Conservation (phyloP, 2,797 vertebrate genomes). For the Harpagifer antarcticus region DNA sequence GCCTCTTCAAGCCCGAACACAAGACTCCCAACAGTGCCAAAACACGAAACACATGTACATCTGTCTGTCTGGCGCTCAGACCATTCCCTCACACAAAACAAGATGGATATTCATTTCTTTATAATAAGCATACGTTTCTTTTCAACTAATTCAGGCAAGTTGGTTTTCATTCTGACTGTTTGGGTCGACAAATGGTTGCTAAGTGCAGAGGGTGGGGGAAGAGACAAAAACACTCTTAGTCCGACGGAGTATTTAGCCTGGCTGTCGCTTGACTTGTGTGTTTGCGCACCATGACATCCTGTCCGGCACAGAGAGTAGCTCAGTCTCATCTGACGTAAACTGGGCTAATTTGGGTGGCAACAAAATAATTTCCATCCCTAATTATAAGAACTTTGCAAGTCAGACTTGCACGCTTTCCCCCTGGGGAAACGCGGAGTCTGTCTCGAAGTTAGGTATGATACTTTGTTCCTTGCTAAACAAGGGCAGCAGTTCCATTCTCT, state of each 20-base stretch:
- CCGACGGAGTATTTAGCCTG: conserved; percentile 67
- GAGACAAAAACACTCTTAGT: conserved; percentile 58
- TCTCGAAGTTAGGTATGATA: conserved; percentile 18
- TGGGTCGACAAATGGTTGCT: conserved; percentile 68
- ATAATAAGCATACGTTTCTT: conserved; percentile 14
- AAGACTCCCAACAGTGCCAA: conserved; percentile 27
- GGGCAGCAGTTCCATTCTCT: conserved; percentile 31
- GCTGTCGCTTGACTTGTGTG: conserved; percentile 46
- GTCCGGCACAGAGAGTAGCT: conserved; percentile 61
- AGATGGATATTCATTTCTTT: conserved; percentile 14
- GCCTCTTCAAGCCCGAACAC: conserved; percentile 53
- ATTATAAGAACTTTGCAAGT: conserved; percentile 56
- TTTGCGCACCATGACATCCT: conserved; percentile 72
- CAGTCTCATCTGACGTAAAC: conserved; percentile 67
- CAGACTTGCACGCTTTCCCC: conserved; percentile 32
- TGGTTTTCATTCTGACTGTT: conserved; percentile 44
- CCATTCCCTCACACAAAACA: conserved; percentile 8
- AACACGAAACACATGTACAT: conserved; percentile 68
- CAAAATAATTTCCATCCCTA: conserved; percentile 72
- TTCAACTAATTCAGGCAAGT: conserved; percentile 1
- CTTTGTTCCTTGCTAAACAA: conserved; percentile 22
- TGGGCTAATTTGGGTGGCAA: conserved; percentile 60
- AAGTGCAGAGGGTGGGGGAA: conserved; percentile 45
- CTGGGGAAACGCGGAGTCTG: conserved; percentile 48
- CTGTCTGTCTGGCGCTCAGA: conserved; percentile 40